phyloP scores from a whole-genome alignment of 2,797 vertebrate species.

The Spinus olivaceus region DNA sequence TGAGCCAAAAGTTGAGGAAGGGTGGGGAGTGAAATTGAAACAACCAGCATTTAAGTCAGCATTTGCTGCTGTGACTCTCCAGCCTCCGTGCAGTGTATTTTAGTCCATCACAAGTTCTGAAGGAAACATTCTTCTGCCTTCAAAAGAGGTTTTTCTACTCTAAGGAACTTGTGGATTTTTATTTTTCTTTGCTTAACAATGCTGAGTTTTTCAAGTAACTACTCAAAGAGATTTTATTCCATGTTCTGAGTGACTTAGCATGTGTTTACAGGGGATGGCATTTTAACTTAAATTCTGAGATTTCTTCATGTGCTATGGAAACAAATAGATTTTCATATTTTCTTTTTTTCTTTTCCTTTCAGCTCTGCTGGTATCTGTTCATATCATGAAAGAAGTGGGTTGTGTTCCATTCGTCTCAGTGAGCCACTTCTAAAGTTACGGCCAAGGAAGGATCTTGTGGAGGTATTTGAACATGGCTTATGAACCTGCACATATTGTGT shows the following conservation, averaged over 20 bases:
- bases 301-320: background rate
- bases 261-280: background rate
- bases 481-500: background rate
- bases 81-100: background rate
- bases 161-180: background rate
- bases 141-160: background rate
- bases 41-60: background rate
- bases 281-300: background rate
- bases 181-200: background rate
- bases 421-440: conserved; percentile 91
- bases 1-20: background rate
- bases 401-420: conserved; percentile 94
- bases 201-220: background rate
- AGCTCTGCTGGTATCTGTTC: conserved; percentile 94
- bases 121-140: background rate
- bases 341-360: background rate
- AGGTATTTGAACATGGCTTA: conserved; percentile 75
- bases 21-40: background rate
- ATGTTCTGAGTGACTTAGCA: background rate
- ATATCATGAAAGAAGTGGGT: conserved; percentile 89
- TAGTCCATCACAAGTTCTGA: background rate
- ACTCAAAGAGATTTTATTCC: background rate
- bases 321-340: background rate
- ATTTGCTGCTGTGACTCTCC: background rate
- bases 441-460: conserved; percentile 90